phyloP scores from a whole-genome alignment of 2,113 vertebrate species.

The Phrynosoma platyrhinos region DNA sequence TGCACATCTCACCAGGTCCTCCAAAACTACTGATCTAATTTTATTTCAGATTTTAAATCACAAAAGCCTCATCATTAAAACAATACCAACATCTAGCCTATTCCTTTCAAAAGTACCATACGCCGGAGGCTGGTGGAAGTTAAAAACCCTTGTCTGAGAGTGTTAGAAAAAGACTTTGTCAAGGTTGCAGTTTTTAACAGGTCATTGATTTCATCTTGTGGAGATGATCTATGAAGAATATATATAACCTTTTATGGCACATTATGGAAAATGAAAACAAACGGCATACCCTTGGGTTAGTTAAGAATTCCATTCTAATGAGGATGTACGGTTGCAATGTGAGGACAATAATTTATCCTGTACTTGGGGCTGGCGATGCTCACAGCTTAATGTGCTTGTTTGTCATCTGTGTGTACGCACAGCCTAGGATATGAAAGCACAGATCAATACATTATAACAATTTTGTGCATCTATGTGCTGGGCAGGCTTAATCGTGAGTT shows the following conservation, averaged over 20 bases:
- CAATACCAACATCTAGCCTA: background rate
- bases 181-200: constrained; percentile 63
- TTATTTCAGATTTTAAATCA: background rate
- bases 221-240: constrained; percentile 57
- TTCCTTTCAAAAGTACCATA: constrained; percentile 50
- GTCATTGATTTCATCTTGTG: constrained; percentile 59
- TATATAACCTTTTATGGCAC: constrained; percentile 42
- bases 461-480: constrained; percentile 40
- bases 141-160: constrained; percentile 60
- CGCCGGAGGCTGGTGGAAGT: constrained; percentile 52
- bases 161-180: constrained; percentile 65
- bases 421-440: constrained; percentile 61
- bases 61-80: background rate
- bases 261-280: constrained; percentile 47
- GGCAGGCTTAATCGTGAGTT: constrained; percentile 49
- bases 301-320: constrained; percentile 56
- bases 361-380: constrained; percentile 33
- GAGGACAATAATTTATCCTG: constrained; percentile 59
- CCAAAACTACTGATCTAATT: background rate
- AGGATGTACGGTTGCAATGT: constrained; percentile 55
- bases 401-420: constrained; percentile 64
- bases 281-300: constrained; percentile 51
- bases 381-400: constrained; percentile 60
- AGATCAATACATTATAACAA: constrained; percentile 59
- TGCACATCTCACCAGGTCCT: background rate